Evolutionary conservation across 1,140 invertebrate species (phyloP), one percentile per base, ranked within the genome.

Genomic region (Eupeodes corollae): DNA sequence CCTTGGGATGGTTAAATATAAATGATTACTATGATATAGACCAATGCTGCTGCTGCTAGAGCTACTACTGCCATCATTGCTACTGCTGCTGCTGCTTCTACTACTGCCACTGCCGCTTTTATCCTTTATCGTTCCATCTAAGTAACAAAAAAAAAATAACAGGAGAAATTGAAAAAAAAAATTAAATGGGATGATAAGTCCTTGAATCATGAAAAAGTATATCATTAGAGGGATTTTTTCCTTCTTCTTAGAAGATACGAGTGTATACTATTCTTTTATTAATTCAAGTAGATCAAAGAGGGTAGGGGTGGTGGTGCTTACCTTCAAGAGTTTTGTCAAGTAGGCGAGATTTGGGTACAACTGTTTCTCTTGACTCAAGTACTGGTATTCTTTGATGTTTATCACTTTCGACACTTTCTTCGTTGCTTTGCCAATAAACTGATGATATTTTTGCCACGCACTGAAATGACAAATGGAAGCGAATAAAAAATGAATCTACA

Each of bases 381-480:
- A 76, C 78, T 16, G 79, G 74, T n/a, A 78, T 77, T 44, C 78
- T 74, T 44, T 76, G 74, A 44, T 79, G 76, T 48, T 76, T 71
- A 52, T 77, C 76, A 15, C 83, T 83, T 56, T 85, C 80, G 6
- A 88, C 82, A 56, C 83, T 87, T 58, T 88, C 84, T 61, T 90
- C 86, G 59, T 88, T 88, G 61, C 80, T 87, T 47, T 82, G 75
- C 76, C 80, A 84, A 68, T 90, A 89, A 6, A 89, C 78, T 13
- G 83, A 83, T 2, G 83, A 84, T 67, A 90, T 88, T 42, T 84
- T 88, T 10, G 87, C 88, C 56, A 88, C 75, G 73, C 88, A 91
- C 75, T 77, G 50, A 49, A 59, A 46, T 52, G 21, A 40, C 47
- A 43, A 48, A 42, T 37, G 44, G 32, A 33, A 47, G 14, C 10